phyloP scores from a whole-genome alignment of 2,888 invertebrate genomes.

The Pristionchus exspectatus region DNA sequence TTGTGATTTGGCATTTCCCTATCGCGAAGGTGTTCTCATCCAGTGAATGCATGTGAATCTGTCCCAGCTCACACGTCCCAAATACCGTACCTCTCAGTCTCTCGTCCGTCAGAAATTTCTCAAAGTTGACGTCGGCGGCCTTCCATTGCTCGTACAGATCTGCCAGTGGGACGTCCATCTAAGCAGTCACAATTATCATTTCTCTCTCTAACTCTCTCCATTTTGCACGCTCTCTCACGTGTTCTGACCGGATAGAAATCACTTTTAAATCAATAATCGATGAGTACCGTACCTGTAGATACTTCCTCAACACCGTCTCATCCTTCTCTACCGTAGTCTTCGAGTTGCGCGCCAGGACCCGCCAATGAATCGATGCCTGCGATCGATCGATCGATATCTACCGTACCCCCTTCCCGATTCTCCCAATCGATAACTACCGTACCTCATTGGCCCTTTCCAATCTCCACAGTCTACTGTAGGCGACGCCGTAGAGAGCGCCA shows the following conservation, averaged over 20 bases:
- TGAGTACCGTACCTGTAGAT: constrained; percentile 58
- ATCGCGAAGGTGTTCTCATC: no score
- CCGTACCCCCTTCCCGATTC: neutral
- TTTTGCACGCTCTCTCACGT: neutral
- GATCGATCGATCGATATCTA: neutral
- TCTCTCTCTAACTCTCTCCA: neutral
- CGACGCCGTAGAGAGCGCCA: constrained; percentile 40
- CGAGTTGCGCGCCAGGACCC: constrained; percentile 29
- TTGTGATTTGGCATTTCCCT: no score
- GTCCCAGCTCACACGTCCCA: no score
- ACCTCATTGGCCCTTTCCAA: constrained; percentile 29
- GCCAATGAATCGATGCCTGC: constrained; percentile 40
- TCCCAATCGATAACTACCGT: neutral
- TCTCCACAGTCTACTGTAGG: constrained; percentile 52
- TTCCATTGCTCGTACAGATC: constrained; percentile 51
- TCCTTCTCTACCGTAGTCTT: constrained; percentile 51
- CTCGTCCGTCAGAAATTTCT: neutral
- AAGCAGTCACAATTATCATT: neutral
- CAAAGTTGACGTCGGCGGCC: constrained; percentile 2
- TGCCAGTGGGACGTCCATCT: constrained; percentile 24
- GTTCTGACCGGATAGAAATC: no score
- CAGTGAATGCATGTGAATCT: no score
- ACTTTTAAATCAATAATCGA: neutral
- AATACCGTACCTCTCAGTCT: constrained; percentile 15
- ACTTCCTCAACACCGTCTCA: constrained; percentile 49